These are phyloP conservation scores for Amphilophus citrinellus DNA, from an alignment of 2,113 vertebrate genomes.

Conservation along the genomic window DNA sequence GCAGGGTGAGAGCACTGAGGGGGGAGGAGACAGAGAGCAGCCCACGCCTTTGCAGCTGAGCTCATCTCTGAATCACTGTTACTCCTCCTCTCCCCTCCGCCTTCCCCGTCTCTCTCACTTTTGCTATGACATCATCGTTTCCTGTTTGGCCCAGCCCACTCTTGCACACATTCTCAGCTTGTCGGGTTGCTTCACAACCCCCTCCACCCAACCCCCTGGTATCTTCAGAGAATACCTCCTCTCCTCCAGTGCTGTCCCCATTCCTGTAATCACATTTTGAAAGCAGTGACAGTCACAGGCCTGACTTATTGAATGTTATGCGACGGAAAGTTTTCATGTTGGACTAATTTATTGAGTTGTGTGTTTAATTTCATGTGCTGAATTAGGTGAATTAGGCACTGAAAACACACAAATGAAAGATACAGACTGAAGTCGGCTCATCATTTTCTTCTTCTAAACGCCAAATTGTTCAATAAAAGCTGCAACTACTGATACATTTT, in stretches of 20 bases:
- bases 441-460: background rate
- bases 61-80: conserved; percentile 78
- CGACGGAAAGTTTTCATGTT: background rate
- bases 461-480: background rate
- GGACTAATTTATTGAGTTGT: background rate
- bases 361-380: background rate
- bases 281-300: conserved; percentile 14
- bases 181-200: conserved; percentile 20
- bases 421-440: too few species aligned
- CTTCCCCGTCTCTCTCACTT: conserved; percentile 42
- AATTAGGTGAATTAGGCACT: background rate
- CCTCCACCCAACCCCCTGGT: conserved; percentile 2
- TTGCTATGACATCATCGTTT: conserved; percentile 80
- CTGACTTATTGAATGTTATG: background rate
- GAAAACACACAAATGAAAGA: too few species aligned
- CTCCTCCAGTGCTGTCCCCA: background rate
- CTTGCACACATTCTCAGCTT: conserved; percentile 42
- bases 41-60: conserved; percentile 77
- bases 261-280: conserved; percentile 30
- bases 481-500: background rate
- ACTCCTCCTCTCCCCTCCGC: conserved; percentile 46
- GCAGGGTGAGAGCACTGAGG: conserved; percentile 36
- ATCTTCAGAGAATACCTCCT: conserved; percentile 39
- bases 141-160: conserved; percentile 69
- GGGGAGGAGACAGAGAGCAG: conserved; percentile 31